These are phyloP conservation scores for Pachliopta kotzebuea DNA, from an alignment of 2,888 invertebrate species.

Conservation along the genomic window DNA sequence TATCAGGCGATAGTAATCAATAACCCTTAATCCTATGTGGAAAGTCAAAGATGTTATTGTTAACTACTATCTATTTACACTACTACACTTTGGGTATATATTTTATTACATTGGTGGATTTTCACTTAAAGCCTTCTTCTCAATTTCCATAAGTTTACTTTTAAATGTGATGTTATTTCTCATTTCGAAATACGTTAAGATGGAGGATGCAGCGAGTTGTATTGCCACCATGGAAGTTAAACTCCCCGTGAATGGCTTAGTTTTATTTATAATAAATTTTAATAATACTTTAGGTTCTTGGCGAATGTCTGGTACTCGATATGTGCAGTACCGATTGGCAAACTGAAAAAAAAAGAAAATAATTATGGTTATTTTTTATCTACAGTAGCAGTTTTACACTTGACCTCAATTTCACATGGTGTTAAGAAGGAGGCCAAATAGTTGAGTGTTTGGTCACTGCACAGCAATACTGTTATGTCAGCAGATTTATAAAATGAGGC, in stretches of 20 bases:
- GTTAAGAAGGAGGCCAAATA: no score
- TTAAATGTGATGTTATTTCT: slow-evolving; percentile 67
- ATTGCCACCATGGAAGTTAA: slow-evolving; percentile 67
- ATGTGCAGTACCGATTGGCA: slow-evolving; percentile 82
- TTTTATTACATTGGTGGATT: slow-evolving; percentile 20
- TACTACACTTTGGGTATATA: slow-evolving; percentile 29
- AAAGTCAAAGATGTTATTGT: background rate
- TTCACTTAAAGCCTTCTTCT: slow-evolving; percentile 46
- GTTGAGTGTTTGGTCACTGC: no score
- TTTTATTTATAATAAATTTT: slow-evolving; percentile 72
- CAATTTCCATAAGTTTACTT: slow-evolving; percentile 58
- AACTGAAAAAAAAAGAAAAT: slow-evolving; percentile 69
- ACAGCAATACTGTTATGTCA: no score
- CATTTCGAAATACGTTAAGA: slow-evolving; percentile 83
- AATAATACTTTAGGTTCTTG: slow-evolving; percentile 78
- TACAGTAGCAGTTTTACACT: no score
- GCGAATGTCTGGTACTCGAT: slow-evolving; percentile 82
- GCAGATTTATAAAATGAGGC: no score
- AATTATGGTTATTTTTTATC: background rate
- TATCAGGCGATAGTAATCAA: background rate
- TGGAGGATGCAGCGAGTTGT: slow-evolving; percentile 78
- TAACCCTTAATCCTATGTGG: background rate
- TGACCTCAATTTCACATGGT: no score
- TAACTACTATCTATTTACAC: slow-evolving; percentile 36
- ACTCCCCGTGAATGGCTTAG: slow-evolving; percentile 74